Evolutionary conservation across 2,113 vertebrate species (phyloP).

Genomic region (Solea senegalensis): DNA sequence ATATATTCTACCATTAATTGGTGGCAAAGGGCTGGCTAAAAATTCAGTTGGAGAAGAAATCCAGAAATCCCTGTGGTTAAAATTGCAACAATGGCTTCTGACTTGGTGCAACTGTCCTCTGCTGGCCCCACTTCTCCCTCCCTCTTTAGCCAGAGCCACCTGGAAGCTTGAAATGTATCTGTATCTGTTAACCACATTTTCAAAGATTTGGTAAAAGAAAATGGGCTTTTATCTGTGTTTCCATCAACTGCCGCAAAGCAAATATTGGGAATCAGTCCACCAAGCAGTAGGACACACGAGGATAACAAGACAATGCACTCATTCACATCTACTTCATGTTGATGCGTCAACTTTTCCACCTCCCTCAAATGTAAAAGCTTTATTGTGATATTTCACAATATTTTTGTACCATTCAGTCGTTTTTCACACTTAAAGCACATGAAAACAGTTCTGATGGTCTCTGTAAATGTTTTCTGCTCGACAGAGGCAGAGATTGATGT

Average conservation of each 20-base stretch:
- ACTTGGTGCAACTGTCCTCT: no score
- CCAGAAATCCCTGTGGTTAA: background rate
- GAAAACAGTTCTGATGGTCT: background rate
- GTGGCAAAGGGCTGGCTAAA: background rate
- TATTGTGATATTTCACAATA: background rate
- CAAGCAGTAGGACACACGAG: no score
- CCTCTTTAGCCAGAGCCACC: no score
- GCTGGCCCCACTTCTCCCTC: no score
- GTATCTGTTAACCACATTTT: no score
- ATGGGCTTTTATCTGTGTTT: no score
- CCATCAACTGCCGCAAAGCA: no score
- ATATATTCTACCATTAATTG: background rate
- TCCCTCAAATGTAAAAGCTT: background rate
- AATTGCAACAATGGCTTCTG: background rate
- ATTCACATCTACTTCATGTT: background rate
- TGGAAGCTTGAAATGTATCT: no score
- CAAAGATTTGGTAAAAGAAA: no score
- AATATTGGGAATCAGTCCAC: no score
- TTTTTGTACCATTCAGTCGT: background rate
- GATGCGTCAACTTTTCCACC: background rate
- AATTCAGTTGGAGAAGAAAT: background rate
- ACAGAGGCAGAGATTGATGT: conserved; percentile 98
- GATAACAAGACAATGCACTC: no score
- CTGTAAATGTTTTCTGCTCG: conserved; percentile 7
- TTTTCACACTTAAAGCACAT: background rate